Conservation (phyloP, 2,797 vertebrate genomes). For the Pipistrellus nathusii region DNA sequence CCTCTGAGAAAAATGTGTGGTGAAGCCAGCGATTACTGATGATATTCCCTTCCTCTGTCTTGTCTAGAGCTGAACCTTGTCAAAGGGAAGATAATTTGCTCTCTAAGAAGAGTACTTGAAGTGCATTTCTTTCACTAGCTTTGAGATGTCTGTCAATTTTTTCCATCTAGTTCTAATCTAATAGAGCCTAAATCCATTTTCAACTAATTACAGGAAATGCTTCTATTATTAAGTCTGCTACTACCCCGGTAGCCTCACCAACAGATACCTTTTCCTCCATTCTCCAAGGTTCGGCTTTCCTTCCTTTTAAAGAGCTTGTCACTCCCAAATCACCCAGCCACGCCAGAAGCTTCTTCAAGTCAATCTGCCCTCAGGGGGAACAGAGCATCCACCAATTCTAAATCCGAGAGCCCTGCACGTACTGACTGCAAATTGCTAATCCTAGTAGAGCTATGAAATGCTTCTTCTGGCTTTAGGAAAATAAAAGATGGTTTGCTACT, state of each 20-base stretch:
- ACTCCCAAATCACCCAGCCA: background rate
- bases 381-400: background rate
- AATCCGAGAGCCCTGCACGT: background rate
- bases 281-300: constrained; percentile 30
- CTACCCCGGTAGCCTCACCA: background rate
- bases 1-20: background rate
- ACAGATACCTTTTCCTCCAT: background rate
- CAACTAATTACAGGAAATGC: constrained; percentile 75
- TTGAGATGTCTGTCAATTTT: constrained; percentile 73
- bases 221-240: constrained; percentile 65
- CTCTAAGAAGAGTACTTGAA: constrained; percentile 56
- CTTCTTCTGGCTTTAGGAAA: background rate
- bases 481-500: constrained; percentile 42
- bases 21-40: no score
- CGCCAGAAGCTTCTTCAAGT: constrained; percentile 42
- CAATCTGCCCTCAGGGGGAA: background rate
- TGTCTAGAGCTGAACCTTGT: background rate
- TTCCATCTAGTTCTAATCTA: constrained; percentile 72
- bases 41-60: background rate
- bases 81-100: constrained; percentile 60
- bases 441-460: background rate
- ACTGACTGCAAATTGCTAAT: background rate
- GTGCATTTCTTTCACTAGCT: constrained; percentile 67
- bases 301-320: constrained; percentile 24
- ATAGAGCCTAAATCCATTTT: constrained; percentile 60